phyloP scores from a whole-genome alignment of 2,113 vertebrate species.

The Isichthys henryi region DNA sequence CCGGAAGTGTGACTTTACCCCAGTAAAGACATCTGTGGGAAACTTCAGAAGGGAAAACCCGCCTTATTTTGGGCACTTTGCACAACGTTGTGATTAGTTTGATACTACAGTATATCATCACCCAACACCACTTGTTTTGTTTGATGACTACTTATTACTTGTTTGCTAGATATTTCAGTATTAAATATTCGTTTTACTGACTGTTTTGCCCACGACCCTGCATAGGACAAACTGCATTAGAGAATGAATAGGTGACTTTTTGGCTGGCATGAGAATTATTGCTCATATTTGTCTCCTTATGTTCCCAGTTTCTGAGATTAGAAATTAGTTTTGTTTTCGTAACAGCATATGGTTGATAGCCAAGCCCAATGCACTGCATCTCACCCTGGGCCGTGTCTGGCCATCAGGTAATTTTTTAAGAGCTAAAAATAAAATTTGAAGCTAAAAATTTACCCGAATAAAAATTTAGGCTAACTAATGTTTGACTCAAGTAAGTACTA shows the following conservation, averaged over 20 bases:
- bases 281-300: background rate
- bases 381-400: no score
- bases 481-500: no score
- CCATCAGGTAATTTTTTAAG: no score
- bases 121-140: background rate
- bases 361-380: background rate
- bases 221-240: background rate
- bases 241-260: background rate
- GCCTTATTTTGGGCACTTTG: background rate
- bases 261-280: background rate
- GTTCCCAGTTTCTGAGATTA: background rate
- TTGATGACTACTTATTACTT: background rate
- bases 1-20: background rate
- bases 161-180: background rate
- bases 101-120: background rate
- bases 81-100: background rate
- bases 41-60: background rate
- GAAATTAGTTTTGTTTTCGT: background rate
- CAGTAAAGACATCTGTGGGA: background rate
- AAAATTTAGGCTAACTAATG: no score
- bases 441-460: no score
- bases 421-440: no score
- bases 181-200: background rate
- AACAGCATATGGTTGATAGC: background rate
- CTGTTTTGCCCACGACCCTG: background rate